Conservation (phyloP, 2,113 vertebrate genomes). For the Tachuris rubrigastra region DNA sequence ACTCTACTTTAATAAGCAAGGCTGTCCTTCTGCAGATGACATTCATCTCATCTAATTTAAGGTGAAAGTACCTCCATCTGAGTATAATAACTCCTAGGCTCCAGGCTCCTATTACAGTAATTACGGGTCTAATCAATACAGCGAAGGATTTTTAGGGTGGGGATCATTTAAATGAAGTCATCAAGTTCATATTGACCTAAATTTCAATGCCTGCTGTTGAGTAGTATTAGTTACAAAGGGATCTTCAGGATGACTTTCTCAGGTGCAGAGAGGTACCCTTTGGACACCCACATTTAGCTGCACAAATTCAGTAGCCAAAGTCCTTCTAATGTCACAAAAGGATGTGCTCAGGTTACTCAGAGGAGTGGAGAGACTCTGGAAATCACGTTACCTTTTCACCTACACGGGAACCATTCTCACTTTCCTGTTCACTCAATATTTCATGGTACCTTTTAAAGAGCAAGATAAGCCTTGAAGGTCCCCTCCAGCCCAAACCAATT, state of each 20-base stretch:
- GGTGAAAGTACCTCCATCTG: background rate
- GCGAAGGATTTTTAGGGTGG: background rate
- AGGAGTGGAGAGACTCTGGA: background rate
- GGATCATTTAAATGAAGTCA: background rate
- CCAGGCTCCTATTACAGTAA: background rate
- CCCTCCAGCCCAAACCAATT: background rate
- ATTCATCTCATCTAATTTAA: background rate
- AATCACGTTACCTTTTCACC: background rate
- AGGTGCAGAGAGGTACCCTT: background rate
- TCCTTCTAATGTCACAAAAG: background rate
- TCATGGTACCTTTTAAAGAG: background rate
- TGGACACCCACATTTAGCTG: background rate
- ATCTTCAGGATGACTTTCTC: background rate
- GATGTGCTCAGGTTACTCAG: background rate
- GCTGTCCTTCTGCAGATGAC: background rate
- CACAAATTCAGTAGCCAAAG: background rate
- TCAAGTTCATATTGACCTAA: background rate
- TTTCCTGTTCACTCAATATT: background rate
- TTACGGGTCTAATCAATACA: constrained; percentile 20
- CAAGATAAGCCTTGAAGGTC: no score
- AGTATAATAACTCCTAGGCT: background rate
- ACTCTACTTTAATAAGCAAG: background rate
- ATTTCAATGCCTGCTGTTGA: background rate
- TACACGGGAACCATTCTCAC: background rate
- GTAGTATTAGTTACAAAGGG: background rate